Evolutionary conservation across 1,140 invertebrate genomes (phyloP), one percentile per base, ranked within the genome.

Genomic region (Lasioglossum baleicum): DNA sequence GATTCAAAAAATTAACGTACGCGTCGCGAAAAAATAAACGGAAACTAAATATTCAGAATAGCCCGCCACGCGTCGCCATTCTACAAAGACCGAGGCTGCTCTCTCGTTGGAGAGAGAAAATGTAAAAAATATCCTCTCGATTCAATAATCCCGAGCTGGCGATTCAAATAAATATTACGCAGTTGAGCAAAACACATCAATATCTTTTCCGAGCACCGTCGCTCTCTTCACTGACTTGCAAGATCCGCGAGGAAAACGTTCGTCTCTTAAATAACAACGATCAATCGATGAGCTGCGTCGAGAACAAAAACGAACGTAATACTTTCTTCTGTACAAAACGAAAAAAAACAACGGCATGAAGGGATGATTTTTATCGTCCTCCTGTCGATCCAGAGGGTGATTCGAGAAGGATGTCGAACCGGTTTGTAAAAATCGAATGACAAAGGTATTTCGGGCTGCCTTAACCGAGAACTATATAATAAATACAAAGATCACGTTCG

Each of bases 161-260:
- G 7, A 48, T 48, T 66, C 40, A 73, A 75, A 83, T 75, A 75
- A 64, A 84, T 65, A 69, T 81, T 81, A 78, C 31, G 20, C n/a
- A 2, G 22, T 79, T 79, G 69, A 73, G 69, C 70, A 73, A 79
- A 78, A 78, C 44, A 73, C 51, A 67, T 60, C 51, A 58, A 79
- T 35, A 60, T 73, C 51, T 22, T 31, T 58, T 51, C 42, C 56
- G 75, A 40, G n/a, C 66, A 58, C 40, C 56, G 56, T 67, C 66
- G 40, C 15, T 20, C 15, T 20, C 20, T 51, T 66, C 15, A 6
- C 20, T n/a, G 10, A 26, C 61, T 48, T 13, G 6, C 51, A 15
- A 53, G 40, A 10, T 42, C 7, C 44, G 22, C 22, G 7, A 48
- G n/a, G 44, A 20, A 20, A 17, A 40, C 31, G 11, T 10, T 48